Base-by-base conservation (phyloP, 2,888 invertebrate species). In the Bombylius major region DNA sequence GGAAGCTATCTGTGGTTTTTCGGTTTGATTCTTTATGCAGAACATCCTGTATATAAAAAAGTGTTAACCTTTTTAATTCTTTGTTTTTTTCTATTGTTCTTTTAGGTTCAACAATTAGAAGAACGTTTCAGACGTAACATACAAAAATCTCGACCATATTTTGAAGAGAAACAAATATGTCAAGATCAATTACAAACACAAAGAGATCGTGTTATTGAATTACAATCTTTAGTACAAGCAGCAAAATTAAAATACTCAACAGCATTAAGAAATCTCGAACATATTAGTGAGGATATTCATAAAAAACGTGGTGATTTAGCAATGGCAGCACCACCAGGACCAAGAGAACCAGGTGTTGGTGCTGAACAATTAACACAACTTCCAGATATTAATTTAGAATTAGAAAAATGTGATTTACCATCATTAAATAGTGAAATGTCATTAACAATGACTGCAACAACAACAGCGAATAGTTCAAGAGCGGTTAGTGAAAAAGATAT, bases 241-340 rank as follows among this genome's bases (percentile, higher is more conserved):
- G 85, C 90, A 3, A 96, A 96, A 72, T 78, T 76, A 60, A 82
- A 86, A 50, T 95, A 96, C 73, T 81, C 91, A 3, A 82, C 82
- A 59, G 88, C 93, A 0, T 77, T 96, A 49, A 84, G 86, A 62
- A 84, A 86, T 61, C 77, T 96, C 36, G 95, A 95, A 71, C 83
- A 85, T 63, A 95, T 96, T 59, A 94, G 94, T 9, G 92, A 94
- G 75, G 91, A 93, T 68, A 94, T 93, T 62, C 92, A 93, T 70
- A 66, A 72, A 54, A 70, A 69, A 60, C 69, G 75, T 54, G 73
- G 75, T 45, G 70, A 69, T 55, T 68, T 68, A 56, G 65, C 66
- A 7, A 58, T 63, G 12, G 61, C 65, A 51, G 65, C 70, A 51
- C 74, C 74, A 44, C 67, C 72, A 0, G 74, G 75, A 23, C 69